phyloP scores from a whole-genome alignment of 2,113 vertebrate species.

The Ceyx melanurus region DNA sequence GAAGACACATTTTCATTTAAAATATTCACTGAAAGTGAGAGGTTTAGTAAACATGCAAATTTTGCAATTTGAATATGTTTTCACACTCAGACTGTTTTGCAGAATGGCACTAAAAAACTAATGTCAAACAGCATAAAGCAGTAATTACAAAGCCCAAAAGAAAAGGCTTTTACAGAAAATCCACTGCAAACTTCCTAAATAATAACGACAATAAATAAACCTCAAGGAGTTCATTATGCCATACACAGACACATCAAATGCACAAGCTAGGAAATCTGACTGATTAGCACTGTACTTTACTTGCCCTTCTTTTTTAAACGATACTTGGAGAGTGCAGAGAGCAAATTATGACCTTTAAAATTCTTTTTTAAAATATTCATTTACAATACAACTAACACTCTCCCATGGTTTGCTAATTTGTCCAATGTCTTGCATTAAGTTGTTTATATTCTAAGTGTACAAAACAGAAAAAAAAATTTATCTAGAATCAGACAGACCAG shows the following conservation, averaged over 20 bases:
- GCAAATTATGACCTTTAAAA: not conserved
- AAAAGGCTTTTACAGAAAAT: not conserved
- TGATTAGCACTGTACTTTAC: not conserved
- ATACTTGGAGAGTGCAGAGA: not conserved
- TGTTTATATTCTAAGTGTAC: not conserved
- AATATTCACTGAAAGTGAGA: not conserved
- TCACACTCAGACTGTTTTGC: not conserved
- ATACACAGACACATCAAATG: not conserved
- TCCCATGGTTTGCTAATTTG: not conserved
- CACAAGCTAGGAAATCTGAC: not conserved
- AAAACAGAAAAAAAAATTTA: not conserved
- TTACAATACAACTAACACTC: not conserved
- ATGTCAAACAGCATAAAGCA: not conserved
- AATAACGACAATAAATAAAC: not conserved
- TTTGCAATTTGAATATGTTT: not conserved
- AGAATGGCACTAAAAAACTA: not conserved
- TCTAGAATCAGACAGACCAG: not conserved
- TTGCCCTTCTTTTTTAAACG: not conserved
- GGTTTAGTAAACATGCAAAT: constrained; percentile 1
- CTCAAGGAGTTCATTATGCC: not conserved
- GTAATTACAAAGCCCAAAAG: not conserved
- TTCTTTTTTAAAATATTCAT: not conserved
- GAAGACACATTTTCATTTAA: constrained; percentile 9
- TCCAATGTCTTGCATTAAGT: not conserved
- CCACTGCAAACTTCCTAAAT: not conserved